phyloP scores from a whole-genome alignment of 2,888 invertebrate species.

The Parnassius smintheus region DNA sequence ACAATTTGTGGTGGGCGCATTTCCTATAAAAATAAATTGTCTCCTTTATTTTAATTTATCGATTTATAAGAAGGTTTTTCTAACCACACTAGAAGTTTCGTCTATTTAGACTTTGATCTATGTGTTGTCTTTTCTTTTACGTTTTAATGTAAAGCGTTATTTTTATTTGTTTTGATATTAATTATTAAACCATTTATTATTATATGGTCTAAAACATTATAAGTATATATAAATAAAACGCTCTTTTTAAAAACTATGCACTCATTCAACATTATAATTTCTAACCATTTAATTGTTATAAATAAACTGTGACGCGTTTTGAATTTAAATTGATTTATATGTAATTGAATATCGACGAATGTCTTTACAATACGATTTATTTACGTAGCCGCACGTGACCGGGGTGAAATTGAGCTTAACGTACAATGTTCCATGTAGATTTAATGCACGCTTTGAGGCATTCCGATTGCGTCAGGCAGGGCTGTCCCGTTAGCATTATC shows the following conservation, averaged over 20 bases:
- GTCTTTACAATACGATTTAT: constrained; percentile 19
- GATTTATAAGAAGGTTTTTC: too few species aligned
- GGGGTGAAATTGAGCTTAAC: not conserved
- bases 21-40: too few species aligned
- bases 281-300: constrained; percentile 12
- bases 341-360: constrained; percentile 4
- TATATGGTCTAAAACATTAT: not conserved
- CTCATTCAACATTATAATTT: not conserved
- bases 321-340: constrained; percentile 16
- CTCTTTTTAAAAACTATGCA: not conserved
- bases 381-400: constrained; percentile 21
- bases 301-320: constrained; percentile 7
- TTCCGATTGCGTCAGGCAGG: constrained; percentile 19
- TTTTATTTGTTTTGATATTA: too few species aligned
- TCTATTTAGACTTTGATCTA: too few species aligned
- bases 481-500: constrained; percentile 20
- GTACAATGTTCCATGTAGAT: constrained; percentile 15
- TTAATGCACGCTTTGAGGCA: constrained; percentile 18
- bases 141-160: too few species aligned
- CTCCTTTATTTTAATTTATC: too few species aligned
- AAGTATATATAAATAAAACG: not conserved
- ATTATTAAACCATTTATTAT: too few species aligned
- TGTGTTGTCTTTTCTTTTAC: too few species aligned
- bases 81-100: too few species aligned
- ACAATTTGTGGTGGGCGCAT: too few species aligned